Base-by-base conservation (phyloP, 2,113 vertebrate genomes). In the Todiramphus chloris region DNA sequence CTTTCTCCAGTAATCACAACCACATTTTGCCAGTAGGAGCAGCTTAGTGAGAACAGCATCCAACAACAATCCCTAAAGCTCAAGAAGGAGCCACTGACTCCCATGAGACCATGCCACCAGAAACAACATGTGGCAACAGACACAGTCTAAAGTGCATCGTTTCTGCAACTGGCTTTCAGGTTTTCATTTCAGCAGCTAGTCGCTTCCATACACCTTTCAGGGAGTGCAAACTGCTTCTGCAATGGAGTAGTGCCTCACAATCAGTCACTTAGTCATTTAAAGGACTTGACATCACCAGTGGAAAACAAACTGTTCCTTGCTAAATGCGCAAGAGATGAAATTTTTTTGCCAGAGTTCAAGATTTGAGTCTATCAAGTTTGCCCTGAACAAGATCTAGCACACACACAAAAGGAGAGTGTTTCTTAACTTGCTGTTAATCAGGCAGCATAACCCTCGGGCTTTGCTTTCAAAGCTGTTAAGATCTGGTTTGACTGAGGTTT, bases 381-480 rank as follows among this genome's bases (percentile, higher is more conserved):
- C 83, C 37, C 27, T 74, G 53, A 79, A 94, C 96, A 53, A 78
- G 30, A 93, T 73, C 67, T 89, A n/a, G 58, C 48, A 89, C n/a
- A 83, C 31, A 89, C n/a, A 80, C 31, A 94, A 83, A 94, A 89
- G 33, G 9, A 43, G 89, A 94, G 63, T 64, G 55, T 87, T 91
- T 82, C 90, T 83, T 87, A 97, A 79, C 50, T 63, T 96, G 74
- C 77, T 84, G 21, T 83, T 94, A 88, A 85, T 88, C 72, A 89
- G 87, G 66, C 66, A 91, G 77, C 70, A 90, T 77, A 93, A 94
- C 90, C 62, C 43, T 63, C 11, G 55, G 50, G 37, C 70, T 93
- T 96, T 93, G 80, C 91, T 93, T 94, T 94, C 81, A 93, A 87
- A 87, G 70, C 63, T 85, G 50, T 69, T 87, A 89, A 83, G 87